These are phyloP conservation scores for Pimpla rufipes DNA, from an alignment of 2,888 invertebrate genomes.

Conservation along the genomic window DNA sequence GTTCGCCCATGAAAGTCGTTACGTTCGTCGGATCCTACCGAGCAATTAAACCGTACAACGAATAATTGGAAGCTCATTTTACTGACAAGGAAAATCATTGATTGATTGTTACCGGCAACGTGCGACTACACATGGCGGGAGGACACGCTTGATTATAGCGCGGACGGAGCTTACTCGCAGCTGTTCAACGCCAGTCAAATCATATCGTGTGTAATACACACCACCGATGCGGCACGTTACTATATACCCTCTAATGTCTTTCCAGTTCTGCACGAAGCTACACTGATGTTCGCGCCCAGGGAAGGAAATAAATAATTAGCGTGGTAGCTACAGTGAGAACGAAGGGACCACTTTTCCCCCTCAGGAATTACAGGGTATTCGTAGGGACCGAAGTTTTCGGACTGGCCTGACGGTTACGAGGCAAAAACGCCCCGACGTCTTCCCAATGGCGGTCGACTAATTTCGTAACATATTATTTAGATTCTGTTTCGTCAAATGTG, in stretches of 20 bases:
- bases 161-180: slow-evolving; percentile 10
- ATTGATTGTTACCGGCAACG: neutral
- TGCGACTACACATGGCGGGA: slow-evolving; percentile 17
- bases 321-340: neutral
- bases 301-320: neutral
- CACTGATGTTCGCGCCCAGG: neutral
- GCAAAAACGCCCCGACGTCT: neutral
- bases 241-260: neutral
- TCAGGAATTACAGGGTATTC: neutral
- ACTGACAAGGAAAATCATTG: slow-evolving; percentile 25
- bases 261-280: neutral
- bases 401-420: neutral
- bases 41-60: neutral
- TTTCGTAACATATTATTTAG: neutral
- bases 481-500: neutral
- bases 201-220: neutral
- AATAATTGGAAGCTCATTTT: neutral
- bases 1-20: neutral
- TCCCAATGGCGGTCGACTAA: neutral
- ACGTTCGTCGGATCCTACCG: neutral
- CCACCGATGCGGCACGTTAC: neutral
- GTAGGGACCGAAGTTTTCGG: neutral
- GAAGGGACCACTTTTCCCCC: neutral
- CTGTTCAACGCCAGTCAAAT: neutral
- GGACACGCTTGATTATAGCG: slow-evolving; percentile 48